Evolutionary conservation across 2,113 vertebrate species (phyloP).

Genomic region (sheep (Ovis aries)): DNA sequence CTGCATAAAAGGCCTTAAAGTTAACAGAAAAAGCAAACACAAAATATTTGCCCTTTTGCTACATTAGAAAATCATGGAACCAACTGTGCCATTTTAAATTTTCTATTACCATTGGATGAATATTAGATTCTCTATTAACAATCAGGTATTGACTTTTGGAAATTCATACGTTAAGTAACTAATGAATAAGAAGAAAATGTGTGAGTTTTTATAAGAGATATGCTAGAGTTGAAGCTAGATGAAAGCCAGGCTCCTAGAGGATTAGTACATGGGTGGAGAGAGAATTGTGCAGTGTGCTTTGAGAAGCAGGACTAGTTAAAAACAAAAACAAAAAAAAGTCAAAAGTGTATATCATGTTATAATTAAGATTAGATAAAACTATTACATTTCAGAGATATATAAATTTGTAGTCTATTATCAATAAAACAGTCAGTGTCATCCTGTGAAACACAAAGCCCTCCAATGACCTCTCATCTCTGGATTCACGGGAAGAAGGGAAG

Average conservation of each 20-base stretch:
- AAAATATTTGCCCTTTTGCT: neutral
- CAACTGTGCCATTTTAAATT: neutral
- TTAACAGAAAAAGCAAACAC: neutral
- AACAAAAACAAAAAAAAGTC: neutral
- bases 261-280: neutral
- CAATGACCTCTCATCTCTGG: neutral
- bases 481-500: neutral
- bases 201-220: neutral
- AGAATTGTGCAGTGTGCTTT: neutral
- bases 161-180: neutral
- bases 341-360: neutral
- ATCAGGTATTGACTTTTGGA: neutral
- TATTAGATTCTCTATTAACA: neutral
- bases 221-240: neutral
- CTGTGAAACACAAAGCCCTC: neutral
- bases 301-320: neutral
- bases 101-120: neutral
- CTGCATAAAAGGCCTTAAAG: neutral
- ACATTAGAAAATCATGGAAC: neutral
- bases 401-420: neutral
- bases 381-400: neutral
- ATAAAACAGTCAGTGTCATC: neutral
- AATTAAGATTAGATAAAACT: neutral
- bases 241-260: accelerated
- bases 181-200: neutral